Evolutionary conservation across 2,888 invertebrate species (phyloP).

Genomic region (Andrena marginata): DNA sequence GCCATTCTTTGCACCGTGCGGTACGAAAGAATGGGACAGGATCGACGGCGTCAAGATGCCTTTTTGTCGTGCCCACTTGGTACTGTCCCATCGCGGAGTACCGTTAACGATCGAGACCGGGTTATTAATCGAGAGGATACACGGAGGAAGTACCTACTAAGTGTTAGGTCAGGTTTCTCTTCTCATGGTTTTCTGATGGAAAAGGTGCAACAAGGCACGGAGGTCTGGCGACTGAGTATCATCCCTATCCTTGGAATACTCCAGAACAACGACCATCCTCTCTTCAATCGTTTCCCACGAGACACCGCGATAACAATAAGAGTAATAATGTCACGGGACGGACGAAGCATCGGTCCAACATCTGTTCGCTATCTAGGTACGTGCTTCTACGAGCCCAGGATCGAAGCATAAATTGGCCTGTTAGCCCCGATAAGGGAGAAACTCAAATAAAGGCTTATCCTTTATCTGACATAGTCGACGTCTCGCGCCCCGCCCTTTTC

Average conservation of each 20-base stretch:
- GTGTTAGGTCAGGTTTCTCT: neutral
- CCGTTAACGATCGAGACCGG: conserved; percentile 20
- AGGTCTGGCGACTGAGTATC: neutral
- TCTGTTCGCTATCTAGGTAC: conserved; percentile 32
- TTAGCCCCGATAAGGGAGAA: conserved; percentile 53
- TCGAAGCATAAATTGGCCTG: conserved; percentile 60
- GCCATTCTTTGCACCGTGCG: neutral
- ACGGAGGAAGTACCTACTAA: neutral
- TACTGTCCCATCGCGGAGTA: conserved; percentile 5
- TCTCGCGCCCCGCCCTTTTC: neutral
- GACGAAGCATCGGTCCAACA: conserved; percentile 27
- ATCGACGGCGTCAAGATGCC: neutral
- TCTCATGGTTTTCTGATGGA: neutral
- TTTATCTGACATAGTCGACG: conserved; percentile 46
- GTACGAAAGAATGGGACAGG: conserved; percentile 8
- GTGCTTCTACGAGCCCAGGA: conserved; percentile 8
- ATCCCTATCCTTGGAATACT: neutral
- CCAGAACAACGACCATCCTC: neutral
- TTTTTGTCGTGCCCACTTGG: neutral
- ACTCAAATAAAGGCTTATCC: conserved; percentile 57
- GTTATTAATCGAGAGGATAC: conserved; percentile 22
- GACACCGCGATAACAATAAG: conserved; percentile 21
- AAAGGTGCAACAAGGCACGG: too few species aligned
- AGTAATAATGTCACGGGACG: neutral
- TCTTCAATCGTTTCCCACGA: neutral